Evolutionary conservation across 1,140 invertebrate genomes (phyloP).

Genomic region (Thaumetopoea pityocampa): DNA sequence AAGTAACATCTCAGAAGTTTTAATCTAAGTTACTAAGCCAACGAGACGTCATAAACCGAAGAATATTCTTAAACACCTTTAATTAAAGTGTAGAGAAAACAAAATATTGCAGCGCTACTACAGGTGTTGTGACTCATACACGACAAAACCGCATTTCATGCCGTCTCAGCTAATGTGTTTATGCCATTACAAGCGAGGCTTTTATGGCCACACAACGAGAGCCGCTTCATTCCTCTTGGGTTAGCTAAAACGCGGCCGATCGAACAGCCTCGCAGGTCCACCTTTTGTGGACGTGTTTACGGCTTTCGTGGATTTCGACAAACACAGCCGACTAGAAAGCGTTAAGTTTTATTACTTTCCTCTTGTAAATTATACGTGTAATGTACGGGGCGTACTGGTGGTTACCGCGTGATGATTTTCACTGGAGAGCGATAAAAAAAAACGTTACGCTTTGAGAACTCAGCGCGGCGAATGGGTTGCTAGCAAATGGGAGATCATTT

Average conservation of each 20-base stretch:
- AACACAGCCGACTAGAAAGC: constrained; percentile 53
- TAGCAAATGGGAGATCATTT: too few relatives aligned
- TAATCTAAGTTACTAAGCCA: too few relatives aligned
- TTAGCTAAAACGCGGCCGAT: too few relatives aligned
- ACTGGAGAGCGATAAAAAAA: constrained; percentile 46
- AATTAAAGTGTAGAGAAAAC: constrained; percentile 11
- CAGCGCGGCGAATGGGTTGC: too few relatives aligned
- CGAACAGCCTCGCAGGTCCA: constrained; percentile 18
- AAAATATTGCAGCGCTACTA: constrained; percentile 21
- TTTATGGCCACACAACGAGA: constrained; percentile 20
- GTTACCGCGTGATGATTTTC: constrained; percentile 42
- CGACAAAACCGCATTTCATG: constrained; percentile 31
- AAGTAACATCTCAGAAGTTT: too few relatives aligned
- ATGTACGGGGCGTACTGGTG: constrained; percentile 31
- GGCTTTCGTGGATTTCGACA: constrained; percentile 48
- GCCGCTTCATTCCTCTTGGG: background rate
- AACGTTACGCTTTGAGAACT: too few relatives aligned
- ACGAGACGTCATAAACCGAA: background rate
- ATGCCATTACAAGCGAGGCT: constrained; percentile 29
- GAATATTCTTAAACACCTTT: constrained; percentile 6
- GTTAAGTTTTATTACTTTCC: constrained; percentile 69
- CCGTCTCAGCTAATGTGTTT: constrained; percentile 43
- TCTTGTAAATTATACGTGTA: constrained; percentile 60
- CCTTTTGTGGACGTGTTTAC: constrained; percentile 32
- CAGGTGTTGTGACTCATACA: constrained; percentile 57